These are phyloP conservation scores for Planiliza haematocheilus DNA, from an alignment of 2,113 vertebrate species.

Conservation along the genomic window DNA sequence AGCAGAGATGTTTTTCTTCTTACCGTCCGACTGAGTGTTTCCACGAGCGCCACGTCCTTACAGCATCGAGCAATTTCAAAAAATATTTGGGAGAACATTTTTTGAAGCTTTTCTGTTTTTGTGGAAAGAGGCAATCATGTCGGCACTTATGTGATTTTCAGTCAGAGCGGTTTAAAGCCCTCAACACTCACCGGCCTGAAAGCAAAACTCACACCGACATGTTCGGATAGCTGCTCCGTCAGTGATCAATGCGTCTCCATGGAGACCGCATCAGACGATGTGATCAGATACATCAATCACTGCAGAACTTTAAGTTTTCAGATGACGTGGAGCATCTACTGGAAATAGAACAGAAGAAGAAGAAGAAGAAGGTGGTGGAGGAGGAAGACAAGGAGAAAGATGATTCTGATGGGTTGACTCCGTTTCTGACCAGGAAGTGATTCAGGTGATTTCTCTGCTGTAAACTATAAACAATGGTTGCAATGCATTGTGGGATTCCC, in stretches of 20 bases:
- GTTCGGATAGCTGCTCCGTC: neutral
- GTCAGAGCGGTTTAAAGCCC: neutral
- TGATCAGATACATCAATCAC: neutral
- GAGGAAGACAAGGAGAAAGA: too few species aligned
- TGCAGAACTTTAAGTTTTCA: too few species aligned
- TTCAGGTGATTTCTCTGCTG: neutral
- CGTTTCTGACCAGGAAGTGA: too few species aligned
- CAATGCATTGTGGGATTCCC: conserved; percentile 17
- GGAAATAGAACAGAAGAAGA: too few species aligned
- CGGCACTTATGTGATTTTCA: neutral
- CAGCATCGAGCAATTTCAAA: too few species aligned
- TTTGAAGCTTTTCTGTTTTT: conserved; percentile 1
- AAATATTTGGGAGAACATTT: neutral
- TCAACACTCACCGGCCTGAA: neutral
- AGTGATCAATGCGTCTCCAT: too few species aligned
- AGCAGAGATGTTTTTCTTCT: too few species aligned
- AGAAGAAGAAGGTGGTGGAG: too few species aligned
- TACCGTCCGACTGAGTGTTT: neutral
- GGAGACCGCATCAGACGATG: too few species aligned
- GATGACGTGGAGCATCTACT: too few species aligned
- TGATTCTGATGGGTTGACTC: too few species aligned
- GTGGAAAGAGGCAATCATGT: neutral
- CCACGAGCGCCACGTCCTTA: neutral
- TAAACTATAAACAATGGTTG: neutral
- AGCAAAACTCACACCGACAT: too few species aligned